Evolutionary conservation across 2,113 vertebrate species (phyloP).

Genomic region (Malurus cyaneus): DNA sequence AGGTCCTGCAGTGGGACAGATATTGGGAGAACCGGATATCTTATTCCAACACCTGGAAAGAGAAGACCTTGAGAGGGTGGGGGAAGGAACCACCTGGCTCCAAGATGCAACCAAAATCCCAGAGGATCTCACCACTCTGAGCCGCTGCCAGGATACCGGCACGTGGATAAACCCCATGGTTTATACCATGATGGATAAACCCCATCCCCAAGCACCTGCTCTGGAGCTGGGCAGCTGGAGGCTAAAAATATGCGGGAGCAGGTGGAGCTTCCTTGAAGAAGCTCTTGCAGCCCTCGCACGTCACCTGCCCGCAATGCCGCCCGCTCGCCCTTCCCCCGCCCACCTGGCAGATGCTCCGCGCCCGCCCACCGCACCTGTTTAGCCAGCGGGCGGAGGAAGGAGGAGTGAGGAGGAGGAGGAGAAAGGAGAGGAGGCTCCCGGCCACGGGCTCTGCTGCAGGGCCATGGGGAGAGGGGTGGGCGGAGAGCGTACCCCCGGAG

Average conservation of each 20-base stretch:
- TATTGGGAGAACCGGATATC: not conserved
- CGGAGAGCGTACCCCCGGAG: not conserved
- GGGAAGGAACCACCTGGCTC: not conserved
- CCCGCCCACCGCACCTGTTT: too few relatives aligned
- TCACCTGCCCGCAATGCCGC: conserved; percentile 87
- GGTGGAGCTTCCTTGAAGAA: conserved; percentile 77
- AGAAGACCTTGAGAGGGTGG: not conserved
- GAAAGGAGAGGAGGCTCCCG: conserved; percentile 75
- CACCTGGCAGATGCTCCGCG: conserved; percentile 77
- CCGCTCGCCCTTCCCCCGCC: conserved; percentile 88
- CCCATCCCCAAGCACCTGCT: conserved; percentile 31
- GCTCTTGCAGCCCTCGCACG: conserved; percentile 89
- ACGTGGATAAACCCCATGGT: not conserved
- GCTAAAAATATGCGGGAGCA: conserved; percentile 28
- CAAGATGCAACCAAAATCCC: not conserved
- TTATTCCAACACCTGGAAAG: not conserved
- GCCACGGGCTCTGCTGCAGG: conserved; percentile 86
- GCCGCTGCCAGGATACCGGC: not conserved
- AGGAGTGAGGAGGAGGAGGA: conserved; percentile 45
- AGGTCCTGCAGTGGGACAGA: too few relatives aligned
- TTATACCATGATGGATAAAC: not conserved
- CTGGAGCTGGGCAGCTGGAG: not conserved
- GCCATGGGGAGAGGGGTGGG: conserved; percentile 67
- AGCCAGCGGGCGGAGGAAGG: not conserved
- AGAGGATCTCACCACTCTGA: accelerated